phyloP scores from a whole-genome alignment of 2,888 invertebrate species.

The Hemistola chrysoprasaria region DNA sequence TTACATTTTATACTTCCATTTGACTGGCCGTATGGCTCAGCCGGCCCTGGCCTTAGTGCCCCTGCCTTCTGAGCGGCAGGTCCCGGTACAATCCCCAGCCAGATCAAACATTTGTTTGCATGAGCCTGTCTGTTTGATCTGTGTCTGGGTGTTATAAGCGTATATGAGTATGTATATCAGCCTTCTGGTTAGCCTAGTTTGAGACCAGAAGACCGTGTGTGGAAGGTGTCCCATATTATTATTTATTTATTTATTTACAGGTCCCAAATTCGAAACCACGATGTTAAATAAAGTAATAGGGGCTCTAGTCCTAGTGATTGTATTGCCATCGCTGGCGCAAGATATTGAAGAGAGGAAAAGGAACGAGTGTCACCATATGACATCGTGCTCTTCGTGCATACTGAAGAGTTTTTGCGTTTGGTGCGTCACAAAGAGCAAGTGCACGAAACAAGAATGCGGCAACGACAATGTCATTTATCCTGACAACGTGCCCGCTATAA shows the following conservation, averaged over 20 bases:
- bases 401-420: conserved; percentile 52
- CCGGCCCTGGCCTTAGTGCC: too few species aligned
- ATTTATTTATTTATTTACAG: not conserved
- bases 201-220: too few species aligned
- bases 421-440: conserved; percentile 66
- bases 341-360: conserved; percentile 26
- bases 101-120: too few species aligned
- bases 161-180: too few species aligned
- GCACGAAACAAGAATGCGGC: conserved; percentile 60
- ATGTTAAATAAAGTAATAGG: conserved; percentile 19
- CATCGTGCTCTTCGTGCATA: conserved; percentile 56
- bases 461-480: conserved; percentile 67
- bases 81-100: too few species aligned
- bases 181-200: too few species aligned
- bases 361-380: conserved; percentile 36
- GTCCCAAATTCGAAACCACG: conserved; percentile 3
- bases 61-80: too few species aligned
- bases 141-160: too few species aligned
- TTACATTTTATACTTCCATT: too few species aligned
- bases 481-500: conserved; percentile 46
- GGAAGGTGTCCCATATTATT: too few species aligned
- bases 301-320: conserved; percentile 21
- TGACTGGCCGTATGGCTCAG: too few species aligned
- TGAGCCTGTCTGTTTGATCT: too few species aligned
- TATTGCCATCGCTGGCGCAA: conserved; percentile 15